Evolutionary conservation across 2,113 vertebrate genomes (phyloP).

Genomic region (Carettochelys insculpta): DNA sequence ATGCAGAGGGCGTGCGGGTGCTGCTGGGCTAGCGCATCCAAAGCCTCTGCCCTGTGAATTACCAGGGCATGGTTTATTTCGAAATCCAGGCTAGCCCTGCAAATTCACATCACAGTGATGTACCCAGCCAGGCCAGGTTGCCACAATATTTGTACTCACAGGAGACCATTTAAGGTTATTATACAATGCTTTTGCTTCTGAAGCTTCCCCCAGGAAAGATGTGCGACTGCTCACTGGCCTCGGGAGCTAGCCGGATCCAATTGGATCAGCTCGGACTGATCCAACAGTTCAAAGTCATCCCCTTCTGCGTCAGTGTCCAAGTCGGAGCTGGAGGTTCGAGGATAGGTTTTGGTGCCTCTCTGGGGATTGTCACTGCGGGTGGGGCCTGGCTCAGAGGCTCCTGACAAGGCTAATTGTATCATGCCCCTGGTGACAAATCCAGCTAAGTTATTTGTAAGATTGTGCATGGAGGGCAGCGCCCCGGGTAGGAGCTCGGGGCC

Average conservation of each 20-base stretch:
- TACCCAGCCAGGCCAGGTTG: slow-evolving; percentile 5
- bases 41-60: background rate
- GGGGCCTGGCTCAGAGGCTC: slow-evolving; percentile 75
- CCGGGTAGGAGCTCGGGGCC: slow-evolving; percentile 80
- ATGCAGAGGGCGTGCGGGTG: background rate
- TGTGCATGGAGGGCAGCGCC: slow-evolving; percentile 73
- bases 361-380: slow-evolving; percentile 68
- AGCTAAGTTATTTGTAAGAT: slow-evolving; percentile 84
- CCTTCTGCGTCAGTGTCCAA: slow-evolving; percentile 93
- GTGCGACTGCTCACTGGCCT: slow-evolving; percentile 67
- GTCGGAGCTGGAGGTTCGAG: slow-evolving; percentile 89
- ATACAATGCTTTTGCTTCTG: slow-evolving; percentile 40
- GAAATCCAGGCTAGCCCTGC: slow-evolving; percentile 47
- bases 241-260: slow-evolving; percentile 87
- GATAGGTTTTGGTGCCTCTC: slow-evolving; percentile 75
- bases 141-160: slow-evolving; percentile 22
- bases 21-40: slow-evolving; percentile 39
- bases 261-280: slow-evolving; percentile 95
- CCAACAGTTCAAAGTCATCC: slow-evolving; percentile 98
- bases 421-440: slow-evolving; percentile 90
- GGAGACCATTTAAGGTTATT: background rate
- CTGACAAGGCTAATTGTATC: slow-evolving; percentile 89
- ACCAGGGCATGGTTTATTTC: slow-evolving; percentile 45
- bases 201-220: slow-evolving; percentile 56
- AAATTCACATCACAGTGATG: slow-evolving; percentile 50